Evolutionary conservation across 2,797 vertebrate species (phyloP).

Genomic region (Nannoperca australis): DNA sequence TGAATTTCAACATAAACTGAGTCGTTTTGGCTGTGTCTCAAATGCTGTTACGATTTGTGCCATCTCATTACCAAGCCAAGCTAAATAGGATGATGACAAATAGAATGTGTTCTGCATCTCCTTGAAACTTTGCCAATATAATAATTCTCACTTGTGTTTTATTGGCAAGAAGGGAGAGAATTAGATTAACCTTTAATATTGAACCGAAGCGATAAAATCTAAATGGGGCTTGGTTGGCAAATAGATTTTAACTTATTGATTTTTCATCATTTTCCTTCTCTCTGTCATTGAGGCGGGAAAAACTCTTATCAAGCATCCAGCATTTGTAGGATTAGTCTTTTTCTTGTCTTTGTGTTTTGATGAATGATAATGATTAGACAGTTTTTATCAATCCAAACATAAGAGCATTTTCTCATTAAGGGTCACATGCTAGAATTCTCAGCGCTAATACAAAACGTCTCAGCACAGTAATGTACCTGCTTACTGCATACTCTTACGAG

Average conservation of each 20-base stretch:
- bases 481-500: conserved; percentile 15
- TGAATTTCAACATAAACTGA: conserved; percentile 56
- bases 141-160: conserved; percentile 81
- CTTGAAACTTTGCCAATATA: conserved; percentile 78
- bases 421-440: conserved; percentile 49
- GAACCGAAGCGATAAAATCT: conserved; percentile 80
- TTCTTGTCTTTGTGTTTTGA: conserved; percentile 56
- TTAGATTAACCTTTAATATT: conserved; percentile 86
- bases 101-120: conserved; percentile 74
- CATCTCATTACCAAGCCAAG: conserved; percentile 71
- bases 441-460: conserved; percentile 52
- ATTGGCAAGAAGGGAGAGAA: conserved; percentile 78
- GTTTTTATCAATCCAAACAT: conserved; percentile 56
- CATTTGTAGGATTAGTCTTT: conserved; percentile 37
- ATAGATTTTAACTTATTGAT: conserved; percentile 81
- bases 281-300: conserved; percentile 55
- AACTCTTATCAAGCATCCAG: conserved; percentile 43
- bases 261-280: conserved; percentile 71
- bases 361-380: conserved; percentile 53
- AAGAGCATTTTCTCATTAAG: conserved; percentile 64
- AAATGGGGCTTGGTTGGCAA: conserved; percentile 78
- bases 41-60: conserved; percentile 58
- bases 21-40: conserved; percentile 60
- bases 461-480: conserved; percentile 51
- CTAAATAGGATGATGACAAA: conserved; percentile 81